These are phyloP conservation scores for Seriola quinqueradiata DNA, from an alignment of 2,113 vertebrate genomes.

Conservation along the genomic window DNA sequence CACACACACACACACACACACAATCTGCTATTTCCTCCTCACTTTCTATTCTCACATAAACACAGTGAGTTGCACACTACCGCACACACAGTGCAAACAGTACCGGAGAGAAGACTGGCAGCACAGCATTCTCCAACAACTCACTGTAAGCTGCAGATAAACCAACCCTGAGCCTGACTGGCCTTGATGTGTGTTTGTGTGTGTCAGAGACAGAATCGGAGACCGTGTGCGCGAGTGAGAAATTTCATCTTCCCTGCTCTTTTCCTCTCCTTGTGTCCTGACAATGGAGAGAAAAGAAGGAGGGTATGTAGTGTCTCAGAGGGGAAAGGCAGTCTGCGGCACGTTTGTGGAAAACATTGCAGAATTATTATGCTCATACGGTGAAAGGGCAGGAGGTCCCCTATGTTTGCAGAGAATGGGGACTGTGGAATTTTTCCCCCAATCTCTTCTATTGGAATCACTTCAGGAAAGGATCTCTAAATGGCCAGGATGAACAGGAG, in stretches of 20 bases:
- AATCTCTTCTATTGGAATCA: neutral
- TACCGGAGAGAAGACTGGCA: conserved; percentile 48
- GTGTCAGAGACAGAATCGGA: conserved; percentile 35
- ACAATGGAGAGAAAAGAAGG: conserved; percentile 3
- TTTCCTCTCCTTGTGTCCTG: neutral
- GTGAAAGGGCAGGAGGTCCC: neutral
- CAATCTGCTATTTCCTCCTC: conserved; percentile 22
- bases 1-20: conserved; percentile 40
- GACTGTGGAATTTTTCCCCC: neutral
- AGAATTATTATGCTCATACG: neutral
- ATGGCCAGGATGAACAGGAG: neutral
- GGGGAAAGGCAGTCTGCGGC: neutral
- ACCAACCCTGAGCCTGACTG: conserved; percentile 47
- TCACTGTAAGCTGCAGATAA: conserved; percentile 70
- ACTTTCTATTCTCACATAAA: conserved; percentile 5
- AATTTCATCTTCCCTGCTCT: conserved; percentile 31
- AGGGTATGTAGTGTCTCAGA: neutral
- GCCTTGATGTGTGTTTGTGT: conserved; percentile 62
- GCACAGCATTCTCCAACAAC: conserved; percentile 53
- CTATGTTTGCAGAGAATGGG: neutral
- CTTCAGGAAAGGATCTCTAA: neutral
- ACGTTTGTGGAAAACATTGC: neutral
- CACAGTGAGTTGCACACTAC: neutral
- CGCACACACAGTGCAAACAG: conserved; percentile 37
- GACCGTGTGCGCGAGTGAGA: conserved; percentile 7